Evolutionary conservation across 2,797 vertebrate species (phyloP).

Genomic region (Rhabdomys pumilio): DNA sequence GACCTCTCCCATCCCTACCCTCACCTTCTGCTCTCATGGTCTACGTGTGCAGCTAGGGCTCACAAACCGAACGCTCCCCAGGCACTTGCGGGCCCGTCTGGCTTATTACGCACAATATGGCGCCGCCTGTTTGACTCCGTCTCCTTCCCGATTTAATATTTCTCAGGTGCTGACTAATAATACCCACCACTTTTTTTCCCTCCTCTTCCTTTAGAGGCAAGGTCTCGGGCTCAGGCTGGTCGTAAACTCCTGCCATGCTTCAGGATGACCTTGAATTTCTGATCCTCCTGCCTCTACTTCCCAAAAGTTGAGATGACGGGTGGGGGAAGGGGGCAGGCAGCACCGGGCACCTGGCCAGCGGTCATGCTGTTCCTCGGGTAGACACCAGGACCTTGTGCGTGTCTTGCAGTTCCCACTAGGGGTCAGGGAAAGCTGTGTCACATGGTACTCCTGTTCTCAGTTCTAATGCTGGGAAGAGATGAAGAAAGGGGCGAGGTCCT

Average conservation of each 20-base stretch:
- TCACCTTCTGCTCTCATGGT: background rate
- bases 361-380: too few species aligned
- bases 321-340: background rate
- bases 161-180: background rate
- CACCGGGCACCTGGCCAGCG: background rate
- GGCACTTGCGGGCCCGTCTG: background rate
- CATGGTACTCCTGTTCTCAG: background rate
- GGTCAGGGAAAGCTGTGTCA: background rate
- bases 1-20: background rate
- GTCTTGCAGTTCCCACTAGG: background rate
- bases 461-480: background rate
- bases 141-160: background rate
- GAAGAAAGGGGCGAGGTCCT: background rate
- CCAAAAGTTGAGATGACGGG: background rate
- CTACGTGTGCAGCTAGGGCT: background rate
- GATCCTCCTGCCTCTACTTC: background rate
- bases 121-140: background rate
- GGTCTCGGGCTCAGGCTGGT: background rate
- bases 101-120: background rate
- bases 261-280: slow-evolving; percentile 1
- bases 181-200: too few species aligned
- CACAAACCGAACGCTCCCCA: background rate
- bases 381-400: background rate
- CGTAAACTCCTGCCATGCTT: background rate
- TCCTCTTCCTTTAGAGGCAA: background rate